Evolutionary conservation across 2,113 vertebrate species (phyloP).

Genomic region (Ammodytes marinus): DNA sequence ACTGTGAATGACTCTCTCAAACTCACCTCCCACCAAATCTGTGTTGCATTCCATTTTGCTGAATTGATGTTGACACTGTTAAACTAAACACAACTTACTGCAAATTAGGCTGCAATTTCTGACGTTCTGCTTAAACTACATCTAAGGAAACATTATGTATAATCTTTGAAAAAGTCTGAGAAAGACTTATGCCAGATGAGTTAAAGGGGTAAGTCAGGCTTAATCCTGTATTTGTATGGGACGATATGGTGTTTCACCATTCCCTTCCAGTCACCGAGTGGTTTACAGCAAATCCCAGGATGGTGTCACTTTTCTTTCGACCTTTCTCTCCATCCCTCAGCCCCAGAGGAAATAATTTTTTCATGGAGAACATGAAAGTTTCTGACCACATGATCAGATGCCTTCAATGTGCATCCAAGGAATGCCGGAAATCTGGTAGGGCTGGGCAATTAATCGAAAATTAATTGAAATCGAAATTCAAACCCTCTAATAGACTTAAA

Average conservation of each 20-base stretch:
- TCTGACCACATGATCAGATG: background rate
- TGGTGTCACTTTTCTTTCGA: conserved; percentile 1
- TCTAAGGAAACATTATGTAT: background rate
- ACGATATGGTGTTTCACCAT: background rate
- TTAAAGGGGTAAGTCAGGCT: background rate
- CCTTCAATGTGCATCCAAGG: background rate
- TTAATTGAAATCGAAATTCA: too few relatives aligned
- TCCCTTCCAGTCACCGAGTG: background rate
- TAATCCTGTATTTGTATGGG: background rate
- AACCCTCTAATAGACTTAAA: too few relatives aligned
- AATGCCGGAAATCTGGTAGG: background rate
- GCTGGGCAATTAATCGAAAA: too few relatives aligned
- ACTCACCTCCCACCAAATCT: background rate
- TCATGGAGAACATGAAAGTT: background rate
- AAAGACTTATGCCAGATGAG: background rate
- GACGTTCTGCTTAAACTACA: background rate
- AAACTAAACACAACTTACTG: background rate
- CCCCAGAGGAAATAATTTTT: background rate
- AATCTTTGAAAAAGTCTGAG: background rate
- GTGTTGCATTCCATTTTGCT: background rate
- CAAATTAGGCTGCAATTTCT: background rate
- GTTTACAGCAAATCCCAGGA: background rate
- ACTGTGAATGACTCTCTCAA: background rate
- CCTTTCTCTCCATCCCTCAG: background rate
- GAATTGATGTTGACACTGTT: background rate